Conservation (phyloP, 1,140 invertebrate species). For the Cydia strobilella region DNA sequence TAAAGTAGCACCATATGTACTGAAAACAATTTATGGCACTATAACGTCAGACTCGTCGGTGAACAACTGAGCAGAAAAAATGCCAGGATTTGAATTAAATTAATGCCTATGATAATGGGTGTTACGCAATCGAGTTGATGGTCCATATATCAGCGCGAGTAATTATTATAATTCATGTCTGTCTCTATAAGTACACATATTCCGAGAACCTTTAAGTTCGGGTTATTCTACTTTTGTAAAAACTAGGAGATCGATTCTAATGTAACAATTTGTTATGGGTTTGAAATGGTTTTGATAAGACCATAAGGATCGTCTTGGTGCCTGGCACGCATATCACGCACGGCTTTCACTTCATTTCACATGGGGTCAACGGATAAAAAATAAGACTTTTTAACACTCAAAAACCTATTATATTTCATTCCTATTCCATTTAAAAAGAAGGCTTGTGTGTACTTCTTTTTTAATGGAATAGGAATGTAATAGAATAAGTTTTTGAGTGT, state of each 20-base stretch:
- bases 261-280: not conserved
- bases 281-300: too few species aligned
- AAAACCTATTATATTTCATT: too few species aligned
- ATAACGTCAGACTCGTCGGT: not conserved
- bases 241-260: not conserved
- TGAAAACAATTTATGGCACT: not conserved
- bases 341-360: too few species aligned
- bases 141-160: constrained; percentile 10
- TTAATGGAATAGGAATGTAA: too few species aligned
- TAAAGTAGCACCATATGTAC: too few species aligned
- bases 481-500: too few species aligned
- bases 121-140: constrained; percentile 9
- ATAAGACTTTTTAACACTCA: too few species aligned
- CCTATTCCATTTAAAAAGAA: too few species aligned
- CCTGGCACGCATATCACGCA: too few species aligned
- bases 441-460: too few species aligned
- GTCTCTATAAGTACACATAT: not conserved
- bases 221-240: not conserved
- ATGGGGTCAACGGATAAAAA: too few species aligned
- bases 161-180: not conserved
- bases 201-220: not conserved
- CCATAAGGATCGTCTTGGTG: not conserved
- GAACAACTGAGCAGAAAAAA: not conserved
- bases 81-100: not conserved
- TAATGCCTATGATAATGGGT: not conserved